These are phyloP conservation scores for Hirudo medicinalis DNA, from an alignment of 1,140 invertebrate species.

Conservation along the genomic window DNA sequence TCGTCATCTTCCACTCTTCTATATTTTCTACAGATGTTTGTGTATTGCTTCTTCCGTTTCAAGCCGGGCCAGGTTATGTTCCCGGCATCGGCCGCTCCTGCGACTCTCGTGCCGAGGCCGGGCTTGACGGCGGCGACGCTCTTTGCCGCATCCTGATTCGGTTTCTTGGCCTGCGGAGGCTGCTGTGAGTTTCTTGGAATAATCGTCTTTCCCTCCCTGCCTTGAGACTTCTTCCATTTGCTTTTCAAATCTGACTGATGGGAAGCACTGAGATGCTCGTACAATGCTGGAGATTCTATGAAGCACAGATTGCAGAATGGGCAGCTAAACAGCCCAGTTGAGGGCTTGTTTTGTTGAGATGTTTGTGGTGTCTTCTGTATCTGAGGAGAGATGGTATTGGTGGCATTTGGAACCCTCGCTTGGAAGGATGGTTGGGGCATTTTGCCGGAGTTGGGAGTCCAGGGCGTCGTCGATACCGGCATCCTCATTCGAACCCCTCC, in stretches of 20 bases:
- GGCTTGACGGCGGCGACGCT: no score
- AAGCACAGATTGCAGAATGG: conserved; percentile 22
- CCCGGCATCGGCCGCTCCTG: no score
- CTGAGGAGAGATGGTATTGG: neutral
- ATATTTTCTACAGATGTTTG: no score
- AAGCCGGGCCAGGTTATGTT: no score
- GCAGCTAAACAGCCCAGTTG: conserved; percentile 18
- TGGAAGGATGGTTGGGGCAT: neutral
- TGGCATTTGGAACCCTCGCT: neutral
- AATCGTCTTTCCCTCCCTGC: conserved; percentile 17
- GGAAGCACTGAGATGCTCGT: conserved; percentile 18
- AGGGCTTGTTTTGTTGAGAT: neutral
- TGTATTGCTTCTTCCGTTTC: no score
- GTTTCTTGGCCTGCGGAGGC: no score
- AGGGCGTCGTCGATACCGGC: conserved; percentile 4
- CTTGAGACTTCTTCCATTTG: conserved; percentile 17
- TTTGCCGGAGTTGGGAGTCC: neutral
- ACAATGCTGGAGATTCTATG: conserved; percentile 23
- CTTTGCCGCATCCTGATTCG: no score
- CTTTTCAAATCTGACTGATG: conserved; percentile 13
- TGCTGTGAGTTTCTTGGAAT: conserved; percentile 7
- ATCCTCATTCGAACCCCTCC: conserved; percentile 15
- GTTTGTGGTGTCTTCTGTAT: neutral
- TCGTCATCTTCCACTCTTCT: no score
- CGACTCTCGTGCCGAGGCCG: no score